Conservation (phyloP, 2,888 invertebrate species). For the Slavum lentiscoides region DNA sequence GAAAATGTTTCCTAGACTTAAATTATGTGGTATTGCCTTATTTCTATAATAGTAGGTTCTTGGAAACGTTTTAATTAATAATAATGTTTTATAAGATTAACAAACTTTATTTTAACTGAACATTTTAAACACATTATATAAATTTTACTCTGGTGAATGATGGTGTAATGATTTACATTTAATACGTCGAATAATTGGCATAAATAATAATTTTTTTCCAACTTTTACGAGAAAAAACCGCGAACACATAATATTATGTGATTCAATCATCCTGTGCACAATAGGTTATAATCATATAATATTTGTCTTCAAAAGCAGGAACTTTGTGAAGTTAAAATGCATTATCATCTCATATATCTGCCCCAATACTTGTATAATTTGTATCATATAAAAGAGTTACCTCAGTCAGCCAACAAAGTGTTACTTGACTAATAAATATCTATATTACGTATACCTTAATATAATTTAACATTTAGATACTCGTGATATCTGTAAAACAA, state of each 20-base stretch:
- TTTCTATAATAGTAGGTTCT: background rate
- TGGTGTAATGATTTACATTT: background rate
- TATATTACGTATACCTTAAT: too few relatives aligned
- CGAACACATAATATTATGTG: background rate
- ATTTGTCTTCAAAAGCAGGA: conserved; percentile 11
- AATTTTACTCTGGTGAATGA: background rate
- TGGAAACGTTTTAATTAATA: background rate
- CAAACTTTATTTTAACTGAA: background rate
- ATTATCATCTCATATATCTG: background rate
- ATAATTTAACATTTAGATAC: too few relatives aligned
- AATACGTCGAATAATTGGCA: background rate
- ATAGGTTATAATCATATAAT: background rate
- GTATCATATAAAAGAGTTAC: background rate
- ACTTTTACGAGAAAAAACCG: background rate
- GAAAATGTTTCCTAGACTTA: background rate
- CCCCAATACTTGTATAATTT: background rate
- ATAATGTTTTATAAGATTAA: background rate
- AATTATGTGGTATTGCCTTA: background rate
- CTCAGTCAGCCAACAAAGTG: background rate
- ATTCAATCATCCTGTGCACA: background rate
- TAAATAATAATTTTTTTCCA: background rate
- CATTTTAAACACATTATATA: conserved; percentile 4
- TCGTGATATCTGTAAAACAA: too few relatives aligned
- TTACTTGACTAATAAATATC: too few relatives aligned
- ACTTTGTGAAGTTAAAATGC: background rate